Conservation (phyloP, 2,113 vertebrate genomes). For the Chloropsis hardwickii region DNA sequence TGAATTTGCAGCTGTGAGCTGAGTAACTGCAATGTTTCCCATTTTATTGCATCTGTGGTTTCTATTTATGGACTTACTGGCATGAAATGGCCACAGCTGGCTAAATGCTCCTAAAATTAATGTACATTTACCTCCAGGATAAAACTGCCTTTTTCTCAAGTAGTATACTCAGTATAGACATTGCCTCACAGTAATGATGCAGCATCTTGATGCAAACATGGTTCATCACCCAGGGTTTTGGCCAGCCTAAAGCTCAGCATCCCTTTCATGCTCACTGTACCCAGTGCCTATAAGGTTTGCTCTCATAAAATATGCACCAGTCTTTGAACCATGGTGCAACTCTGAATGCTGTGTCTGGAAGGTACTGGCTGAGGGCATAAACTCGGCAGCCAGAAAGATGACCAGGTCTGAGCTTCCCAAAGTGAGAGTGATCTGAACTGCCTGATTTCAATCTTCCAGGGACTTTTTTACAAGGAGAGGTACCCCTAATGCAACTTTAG, state of each 20-base stretch:
- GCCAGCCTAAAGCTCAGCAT: neutral
- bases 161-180: neutral
- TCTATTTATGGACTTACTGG: neutral
- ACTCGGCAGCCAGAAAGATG: neutral
- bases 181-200: neutral
- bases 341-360: neutral
- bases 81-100: constrained; percentile 1
- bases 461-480: neutral
- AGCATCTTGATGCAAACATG: neutral
- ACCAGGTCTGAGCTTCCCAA: neutral
- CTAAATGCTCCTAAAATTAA: neutral
- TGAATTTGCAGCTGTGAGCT: neutral
- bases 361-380: neutral
- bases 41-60: neutral
- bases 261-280: neutral
- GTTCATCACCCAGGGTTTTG: neutral
- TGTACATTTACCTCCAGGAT: neutral
- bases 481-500: neutral
- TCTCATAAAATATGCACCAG: constrained; percentile 7
- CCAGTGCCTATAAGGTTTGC: neutral
- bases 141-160: neutral
- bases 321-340: neutral
- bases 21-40: neutral
- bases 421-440: neutral
- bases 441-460: neutral